A percentile compares a stretch with the other conserved stretches of the same genome.
These are phyloP conservation scores for Hippolais icterina DNA, from an alignment of 2,113 vertebrate genomes.

Conservation along the genomic window DNA sequence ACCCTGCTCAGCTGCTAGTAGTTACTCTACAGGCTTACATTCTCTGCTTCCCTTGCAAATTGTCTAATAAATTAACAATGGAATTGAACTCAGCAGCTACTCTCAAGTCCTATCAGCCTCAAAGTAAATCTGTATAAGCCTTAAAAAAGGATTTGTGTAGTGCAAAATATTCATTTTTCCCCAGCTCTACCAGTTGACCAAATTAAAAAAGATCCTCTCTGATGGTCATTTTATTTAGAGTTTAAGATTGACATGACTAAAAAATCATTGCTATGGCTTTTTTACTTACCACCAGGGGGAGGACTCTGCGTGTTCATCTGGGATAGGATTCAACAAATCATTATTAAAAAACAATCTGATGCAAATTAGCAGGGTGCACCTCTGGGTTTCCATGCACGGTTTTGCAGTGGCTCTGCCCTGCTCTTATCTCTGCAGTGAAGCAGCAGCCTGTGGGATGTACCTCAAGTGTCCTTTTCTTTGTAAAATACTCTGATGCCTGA, in stretches of 20 bases:
- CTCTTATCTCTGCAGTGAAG: neutral
- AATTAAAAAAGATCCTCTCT: neutral
- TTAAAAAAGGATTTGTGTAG: neutral
- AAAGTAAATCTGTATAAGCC: neutral
- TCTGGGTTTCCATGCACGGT: neutral
- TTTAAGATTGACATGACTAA: neutral
- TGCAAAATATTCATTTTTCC: neutral
- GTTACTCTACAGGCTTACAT: neutral
- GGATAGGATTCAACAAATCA: neutral
- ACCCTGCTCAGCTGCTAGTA: neutral
- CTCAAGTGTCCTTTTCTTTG: neutral
- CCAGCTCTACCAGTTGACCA: neutral
- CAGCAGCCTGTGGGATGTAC: neutral
- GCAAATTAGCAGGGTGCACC: neutral
- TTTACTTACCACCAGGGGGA: slow-evolving; percentile 53
- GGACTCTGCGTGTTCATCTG: neutral
- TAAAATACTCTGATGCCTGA: neutral
- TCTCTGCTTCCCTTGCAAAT: neutral
- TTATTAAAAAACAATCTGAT: neutral
- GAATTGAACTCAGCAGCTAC: neutral
- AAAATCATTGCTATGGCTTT: neutral
- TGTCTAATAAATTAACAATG: neutral
- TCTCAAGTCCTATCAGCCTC: neutral
- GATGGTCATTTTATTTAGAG: neutral
- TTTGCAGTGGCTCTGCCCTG: neutral